phyloP scores from a whole-genome alignment of 92 coral and sea anemone genomes.

The Phenganax subtilis region DNA sequence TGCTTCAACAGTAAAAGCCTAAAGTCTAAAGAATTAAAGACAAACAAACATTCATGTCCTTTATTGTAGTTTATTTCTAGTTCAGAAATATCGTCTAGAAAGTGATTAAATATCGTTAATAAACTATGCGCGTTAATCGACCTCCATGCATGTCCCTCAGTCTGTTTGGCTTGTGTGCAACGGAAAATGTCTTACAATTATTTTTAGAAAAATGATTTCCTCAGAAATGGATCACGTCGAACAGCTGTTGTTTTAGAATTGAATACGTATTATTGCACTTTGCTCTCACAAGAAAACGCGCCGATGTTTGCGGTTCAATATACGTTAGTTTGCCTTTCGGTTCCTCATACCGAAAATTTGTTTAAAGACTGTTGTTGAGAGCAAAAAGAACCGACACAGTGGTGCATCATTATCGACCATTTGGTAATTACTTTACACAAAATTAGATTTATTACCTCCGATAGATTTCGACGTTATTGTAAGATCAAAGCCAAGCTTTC shows the following conservation, averaged over 20 bases:
- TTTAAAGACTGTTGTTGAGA: conserved; percentile 20
- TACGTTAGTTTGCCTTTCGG: conserved; percentile 34
- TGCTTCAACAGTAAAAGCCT: too few species aligned
- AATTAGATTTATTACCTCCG: conserved; percentile 40
- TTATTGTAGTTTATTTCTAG: too few species aligned
- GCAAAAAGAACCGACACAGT: conserved; percentile 39
- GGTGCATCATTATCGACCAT: conserved; percentile 34
- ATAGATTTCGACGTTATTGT: conserved; percentile 14
- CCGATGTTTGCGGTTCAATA: conserved; percentile 32
- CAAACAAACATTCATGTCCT: too few species aligned
- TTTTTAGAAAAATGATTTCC: conserved; percentile 4
- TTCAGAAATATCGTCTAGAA: background rate
- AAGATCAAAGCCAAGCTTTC: conserved; percentile 29
- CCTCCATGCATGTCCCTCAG: background rate
- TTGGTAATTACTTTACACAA: conserved; percentile 27
- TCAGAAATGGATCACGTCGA: conserved; percentile 2
- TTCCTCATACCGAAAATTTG: conserved; percentile 27
- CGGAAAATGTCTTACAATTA: background rate
- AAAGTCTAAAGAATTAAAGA: too few species aligned
- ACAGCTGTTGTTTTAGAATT: background rate
- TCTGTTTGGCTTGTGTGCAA: background rate
- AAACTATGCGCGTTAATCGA: background rate
- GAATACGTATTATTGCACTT: background rate
- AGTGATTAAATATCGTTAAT: background rate
- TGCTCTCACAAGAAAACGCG: background rate